These are phyloP conservation scores for Ornithoptera priamus DNA, from an alignment of 2,888 invertebrate species.

Conservation along the genomic window DNA sequence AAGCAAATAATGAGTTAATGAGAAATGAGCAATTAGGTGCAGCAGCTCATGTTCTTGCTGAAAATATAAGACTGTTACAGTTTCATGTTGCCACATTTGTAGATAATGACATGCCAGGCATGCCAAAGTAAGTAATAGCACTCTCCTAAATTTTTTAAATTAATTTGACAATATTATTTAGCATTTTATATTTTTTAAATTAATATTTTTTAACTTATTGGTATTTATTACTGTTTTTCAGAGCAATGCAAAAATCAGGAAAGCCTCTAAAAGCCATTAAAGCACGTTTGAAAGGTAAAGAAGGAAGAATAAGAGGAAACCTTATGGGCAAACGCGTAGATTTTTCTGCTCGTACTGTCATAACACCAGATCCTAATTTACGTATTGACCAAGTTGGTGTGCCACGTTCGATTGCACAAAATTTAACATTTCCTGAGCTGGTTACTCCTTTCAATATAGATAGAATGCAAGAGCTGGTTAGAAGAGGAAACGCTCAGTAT, in stretches of 20 bases:
- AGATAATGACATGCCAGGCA: slow-evolving; percentile 99
- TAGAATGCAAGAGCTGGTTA: slow-evolving; percentile 94
- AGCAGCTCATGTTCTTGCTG: slow-evolving; percentile 97
- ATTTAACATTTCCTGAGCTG: slow-evolving; percentile 98
- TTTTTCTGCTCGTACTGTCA: slow-evolving; percentile 99
- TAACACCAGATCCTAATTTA: slow-evolving; percentile 97
- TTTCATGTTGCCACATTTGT: slow-evolving; percentile 99
- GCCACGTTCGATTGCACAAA: slow-evolving; percentile 98
- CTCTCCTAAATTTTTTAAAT: not conserved
- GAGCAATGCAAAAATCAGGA: slow-evolving; percentile 99
- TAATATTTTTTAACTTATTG: not conserved
- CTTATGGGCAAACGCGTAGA: slow-evolving; percentile 99
- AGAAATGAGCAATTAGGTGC: slow-evolving; percentile 98
- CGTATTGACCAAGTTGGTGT: slow-evolving; percentile 98
- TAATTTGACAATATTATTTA: not conserved
- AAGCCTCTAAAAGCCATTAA: slow-evolving; percentile 99
- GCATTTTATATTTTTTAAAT: not conserved
- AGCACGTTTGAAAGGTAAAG: slow-evolving; percentile 97
- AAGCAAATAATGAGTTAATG: slow-evolving; percentile 96
- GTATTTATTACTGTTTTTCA: slow-evolving; percentile 38
- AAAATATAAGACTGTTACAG: slow-evolving; percentile 98
- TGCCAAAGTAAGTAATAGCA: slow-evolving; percentile 84
- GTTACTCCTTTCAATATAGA: slow-evolving; percentile 99
- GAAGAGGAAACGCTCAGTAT: slow-evolving; percentile 98
- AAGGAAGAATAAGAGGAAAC: slow-evolving; percentile 99